Evolutionary conservation across 2,797 vertebrate species (phyloP).

Genomic region (Myripristis murdjan): DNA sequence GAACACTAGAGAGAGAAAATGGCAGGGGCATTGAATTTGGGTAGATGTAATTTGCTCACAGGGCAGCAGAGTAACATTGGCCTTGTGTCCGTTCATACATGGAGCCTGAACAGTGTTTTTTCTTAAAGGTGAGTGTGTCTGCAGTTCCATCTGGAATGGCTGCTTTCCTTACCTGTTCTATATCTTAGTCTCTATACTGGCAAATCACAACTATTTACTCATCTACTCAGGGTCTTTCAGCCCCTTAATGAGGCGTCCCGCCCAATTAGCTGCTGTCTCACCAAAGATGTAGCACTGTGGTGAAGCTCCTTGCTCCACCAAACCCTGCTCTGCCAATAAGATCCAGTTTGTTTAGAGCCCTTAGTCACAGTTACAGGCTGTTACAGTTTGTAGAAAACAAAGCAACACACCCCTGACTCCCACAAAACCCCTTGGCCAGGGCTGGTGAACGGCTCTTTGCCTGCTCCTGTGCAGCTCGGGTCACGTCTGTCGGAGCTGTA

Average conservation of each 20-base stretch:
- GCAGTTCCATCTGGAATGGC: neutral
- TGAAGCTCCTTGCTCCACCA: conserved; percentile 12
- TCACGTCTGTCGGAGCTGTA: no score
- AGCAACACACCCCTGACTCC: no score
- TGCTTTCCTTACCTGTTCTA: neutral
- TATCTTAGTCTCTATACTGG: neutral
- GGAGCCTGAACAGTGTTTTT: neutral
- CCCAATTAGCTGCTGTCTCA: conserved; percentile 37
- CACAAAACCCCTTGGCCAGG: no score
- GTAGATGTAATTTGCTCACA: conserved; percentile 15
- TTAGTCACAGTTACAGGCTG: no score
- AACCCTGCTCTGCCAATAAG: no score
- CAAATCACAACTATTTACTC: neutral
- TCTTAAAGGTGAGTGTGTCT: neutral
- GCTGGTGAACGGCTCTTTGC: no score
- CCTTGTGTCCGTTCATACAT: no score
- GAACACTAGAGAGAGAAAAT: conserved; percentile 5
- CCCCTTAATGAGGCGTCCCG: conserved; percentile 21
- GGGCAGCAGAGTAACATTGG: conserved; percentile 4
- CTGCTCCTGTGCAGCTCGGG: no score
- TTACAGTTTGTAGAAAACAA: no score
- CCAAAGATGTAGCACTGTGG: conserved; percentile 22
- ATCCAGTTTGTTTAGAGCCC: no score
- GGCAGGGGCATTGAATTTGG: neutral
- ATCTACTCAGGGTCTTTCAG: neutral